A percentile compares a stretch with the other conserved stretches of the same genome.
Evolutionary conservation across 2,797 vertebrate genomes (phyloP).

Genomic region (Tolypeutes matacus): DNA sequence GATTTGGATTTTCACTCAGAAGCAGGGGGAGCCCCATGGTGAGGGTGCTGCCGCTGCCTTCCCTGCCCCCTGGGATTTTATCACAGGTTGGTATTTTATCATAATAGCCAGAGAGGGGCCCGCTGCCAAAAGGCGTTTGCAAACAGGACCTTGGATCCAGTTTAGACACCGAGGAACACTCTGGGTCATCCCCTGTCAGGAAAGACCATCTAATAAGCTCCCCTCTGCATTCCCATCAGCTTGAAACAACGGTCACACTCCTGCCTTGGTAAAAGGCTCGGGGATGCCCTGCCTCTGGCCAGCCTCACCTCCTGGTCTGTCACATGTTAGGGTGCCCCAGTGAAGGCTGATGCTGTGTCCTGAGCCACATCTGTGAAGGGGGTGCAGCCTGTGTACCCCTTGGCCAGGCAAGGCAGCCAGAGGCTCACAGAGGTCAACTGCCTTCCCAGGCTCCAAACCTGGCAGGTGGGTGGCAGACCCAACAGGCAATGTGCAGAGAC

Average conservation of each 20-base stretch:
- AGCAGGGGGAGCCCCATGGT: neutral
- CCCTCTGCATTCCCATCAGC: neutral
- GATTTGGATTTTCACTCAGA: neutral
- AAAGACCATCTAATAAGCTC: neutral
- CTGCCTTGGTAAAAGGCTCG: neutral
- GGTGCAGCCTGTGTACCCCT: neutral
- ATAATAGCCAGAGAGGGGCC: neutral
- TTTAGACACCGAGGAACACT: neutral
- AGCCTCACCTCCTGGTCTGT: neutral
- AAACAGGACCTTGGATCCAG: neutral
- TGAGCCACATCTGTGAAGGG: neutral
- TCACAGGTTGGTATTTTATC: neutral
- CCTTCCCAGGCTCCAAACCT: neutral
- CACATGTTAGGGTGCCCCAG: neutral
- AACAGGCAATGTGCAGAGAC: fast-evolving
- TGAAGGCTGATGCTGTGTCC: neutral
- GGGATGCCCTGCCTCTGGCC: neutral
- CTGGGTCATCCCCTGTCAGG: neutral
- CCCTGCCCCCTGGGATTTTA: fast-evolving
- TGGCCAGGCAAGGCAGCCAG: neutral
- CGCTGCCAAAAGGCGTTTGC: neutral
- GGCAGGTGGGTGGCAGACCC: neutral
- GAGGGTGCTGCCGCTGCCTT: neutral
- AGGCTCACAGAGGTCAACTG: neutral
- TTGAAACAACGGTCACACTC: neutral